Conservation (phyloP, 2,888 invertebrate species). For the Strigamia maritima region DNA sequence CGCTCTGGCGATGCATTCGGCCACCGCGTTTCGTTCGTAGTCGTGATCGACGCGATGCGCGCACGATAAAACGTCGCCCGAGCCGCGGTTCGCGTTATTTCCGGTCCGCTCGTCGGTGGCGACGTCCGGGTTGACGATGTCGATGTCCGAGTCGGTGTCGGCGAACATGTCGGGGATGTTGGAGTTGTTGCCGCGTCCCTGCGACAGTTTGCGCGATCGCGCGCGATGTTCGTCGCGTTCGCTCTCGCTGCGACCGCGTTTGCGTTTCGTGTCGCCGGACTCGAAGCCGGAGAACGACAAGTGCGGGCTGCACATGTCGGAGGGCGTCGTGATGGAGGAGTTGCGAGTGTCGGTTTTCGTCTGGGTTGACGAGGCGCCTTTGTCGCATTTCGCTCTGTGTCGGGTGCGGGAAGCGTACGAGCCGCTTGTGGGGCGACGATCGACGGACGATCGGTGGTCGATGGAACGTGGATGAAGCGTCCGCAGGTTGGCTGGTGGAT, state of each 20-base stretch:
- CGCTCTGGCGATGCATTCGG: neutral
- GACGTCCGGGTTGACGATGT: slow-evolving; percentile 37
- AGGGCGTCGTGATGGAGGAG: neutral
- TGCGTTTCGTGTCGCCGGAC: slow-evolving; percentile 34
- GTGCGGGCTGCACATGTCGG: neutral
- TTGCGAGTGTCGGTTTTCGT: neutral
- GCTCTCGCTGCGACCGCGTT: slow-evolving; percentile 27
- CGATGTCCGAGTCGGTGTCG: slow-evolving; percentile 40
- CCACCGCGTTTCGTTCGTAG: neutral
- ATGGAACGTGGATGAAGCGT: neutral
- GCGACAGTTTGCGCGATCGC: slow-evolving; percentile 10
- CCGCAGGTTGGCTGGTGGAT: neutral
- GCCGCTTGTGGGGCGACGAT: neutral
- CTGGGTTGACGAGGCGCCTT: neutral
- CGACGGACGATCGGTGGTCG: neutral
- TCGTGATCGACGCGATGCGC: neutral
- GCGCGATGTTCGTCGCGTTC: slow-evolving; percentile 21
- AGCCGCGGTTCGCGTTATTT: neutral
- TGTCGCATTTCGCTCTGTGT: neutral
- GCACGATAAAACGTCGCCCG: neutral
- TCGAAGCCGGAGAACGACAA: neutral
- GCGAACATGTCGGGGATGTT: neutral
- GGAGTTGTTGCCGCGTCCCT: neutral
- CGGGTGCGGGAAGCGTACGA: neutral
- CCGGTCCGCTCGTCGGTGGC: neutral